Base-by-base conservation (phyloP, 2,113 vertebrate species). In the Ascaphus truei region DNA sequence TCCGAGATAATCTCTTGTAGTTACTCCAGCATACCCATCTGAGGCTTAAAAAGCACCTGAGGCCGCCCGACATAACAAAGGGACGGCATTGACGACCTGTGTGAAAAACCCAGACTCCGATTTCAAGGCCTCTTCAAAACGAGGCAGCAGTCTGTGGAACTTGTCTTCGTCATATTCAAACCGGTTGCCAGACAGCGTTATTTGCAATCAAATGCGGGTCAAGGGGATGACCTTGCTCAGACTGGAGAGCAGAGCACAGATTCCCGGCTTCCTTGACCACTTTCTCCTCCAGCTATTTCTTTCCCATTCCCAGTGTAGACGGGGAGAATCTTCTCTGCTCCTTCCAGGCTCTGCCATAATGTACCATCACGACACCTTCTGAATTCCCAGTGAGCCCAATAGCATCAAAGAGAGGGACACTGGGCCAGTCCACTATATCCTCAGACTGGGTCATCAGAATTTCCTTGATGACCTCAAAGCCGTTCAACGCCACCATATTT, bases 301-400 rank as follows among this genome's bases (percentile, higher is more conserved):
- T 95, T 18, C 96, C 95, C 23, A 98, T 74, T 56, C 96, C 96
- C 8, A 98, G 85, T 0, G 90, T 92, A 13, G 89, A 69, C 16
- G 95, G 94, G 57, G 93, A 97, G 81, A 98, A 98, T 75, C 85
- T 95, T 20, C 96, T 90, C 74, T 98, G 96, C 58, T 90, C 92
- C 62, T 76, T 87, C 96, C 96, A 98, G 23, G 94, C 64, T 1
- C 89, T 87, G 3, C 94, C 96, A 0, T 96, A 98, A 15, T 84
- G 94, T 31, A 96, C 95, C 51, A 98, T 98, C 59, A 98, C 94
- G 23, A 98, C 89, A 62, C 96, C 96, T 98, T 64, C 10, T 75
- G 47, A 59, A 74, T n/a, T n/a, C n/a, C n/a, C n/a, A n/a, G n/a
- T n/a, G n/a, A n/a, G n/a, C n/a, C n/a, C n/a, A n/a, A n/a, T n/a